Percentiles rank a stretch among this genome's conserved stretches.
Conservation (phyloP, 2,797 vertebrate species). For the Diglossa cyanea region DNA sequence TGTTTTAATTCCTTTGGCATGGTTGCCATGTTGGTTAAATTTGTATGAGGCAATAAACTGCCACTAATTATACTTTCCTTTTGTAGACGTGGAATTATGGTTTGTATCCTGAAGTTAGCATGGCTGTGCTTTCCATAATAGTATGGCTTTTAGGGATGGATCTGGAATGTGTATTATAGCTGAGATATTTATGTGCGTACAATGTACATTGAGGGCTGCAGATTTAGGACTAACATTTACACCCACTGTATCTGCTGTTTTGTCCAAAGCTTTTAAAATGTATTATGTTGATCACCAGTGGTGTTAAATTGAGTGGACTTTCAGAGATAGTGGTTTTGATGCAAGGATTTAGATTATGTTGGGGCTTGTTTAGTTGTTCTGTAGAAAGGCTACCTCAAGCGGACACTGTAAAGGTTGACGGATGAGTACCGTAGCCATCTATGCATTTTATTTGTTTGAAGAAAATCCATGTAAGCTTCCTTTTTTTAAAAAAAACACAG, state of each 20-base stretch:
- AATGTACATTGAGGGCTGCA: slow-evolving; percentile 65
- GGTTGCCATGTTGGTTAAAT: slow-evolving; percentile 84
- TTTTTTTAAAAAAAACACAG: not conserved
- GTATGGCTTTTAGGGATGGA: slow-evolving; percentile 74
- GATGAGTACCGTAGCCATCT: slow-evolving; percentile 69
- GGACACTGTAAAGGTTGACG: slow-evolving; percentile 62
- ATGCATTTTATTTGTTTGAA: slow-evolving; percentile 58
- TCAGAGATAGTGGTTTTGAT: slow-evolving; percentile 44
- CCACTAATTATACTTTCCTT: slow-evolving; percentile 81
- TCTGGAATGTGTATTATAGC: slow-evolving; percentile 70
- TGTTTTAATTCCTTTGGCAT: slow-evolving; percentile 90
- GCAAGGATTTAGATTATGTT: slow-evolving; percentile 62
- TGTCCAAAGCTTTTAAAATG: slow-evolving; percentile 67
- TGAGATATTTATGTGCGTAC: slow-evolving; percentile 72
- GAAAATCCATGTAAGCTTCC: slow-evolving; percentile 62
- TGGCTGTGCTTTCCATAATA: slow-evolving; percentile 75
- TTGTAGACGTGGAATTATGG: slow-evolving; percentile 79
- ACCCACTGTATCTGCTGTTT: slow-evolving; percentile 72
- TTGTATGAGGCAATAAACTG: slow-evolving; percentile 88
- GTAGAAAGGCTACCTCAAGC: slow-evolving; percentile 77
- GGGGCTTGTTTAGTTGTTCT: slow-evolving; percentile 67
- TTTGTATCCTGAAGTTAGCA: slow-evolving; percentile 78
- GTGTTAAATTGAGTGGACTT: slow-evolving; percentile 66
- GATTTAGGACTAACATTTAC: slow-evolving; percentile 65
- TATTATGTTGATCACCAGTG: slow-evolving; percentile 65